Evolutionary conservation across 1,140 invertebrate species (phyloP), one percentile per base, ranked within the genome.

Genomic region (Papilio dardanus): DNA sequence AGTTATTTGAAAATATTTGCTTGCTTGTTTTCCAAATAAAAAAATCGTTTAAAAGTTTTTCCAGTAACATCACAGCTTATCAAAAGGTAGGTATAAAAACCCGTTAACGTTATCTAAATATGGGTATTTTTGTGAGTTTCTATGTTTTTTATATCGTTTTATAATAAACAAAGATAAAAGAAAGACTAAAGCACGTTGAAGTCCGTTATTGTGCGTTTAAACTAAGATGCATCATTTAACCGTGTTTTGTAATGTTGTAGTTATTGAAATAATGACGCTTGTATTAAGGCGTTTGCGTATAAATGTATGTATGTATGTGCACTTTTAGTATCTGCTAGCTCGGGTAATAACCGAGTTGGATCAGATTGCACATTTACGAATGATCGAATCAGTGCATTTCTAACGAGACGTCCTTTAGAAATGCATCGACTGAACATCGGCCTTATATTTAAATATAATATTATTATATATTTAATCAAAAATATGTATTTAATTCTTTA

Each of bases 1-100:
- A 68, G 1, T 33, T 35, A n/a, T 68, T 68, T 24, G 14, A 68
- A 24, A 21, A 40, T 37, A 68, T 62, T 62, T 62, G 10, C 7
- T 62, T 62, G 5, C 42, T 46, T 62, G 1, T 62, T 62, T 4
- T 16, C 12, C 10, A 30, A 28, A 28, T 62, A 30, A 62, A 62
- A 30, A 10, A 28, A 62, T 62, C 14, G 30, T 62, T 62, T 62
- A 12, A 28, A 4, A 62, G 54, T 62, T 62, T 58, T 30, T 62
- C 10, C 24, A 14, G 24, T 62, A 28, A 24, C 24, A 12, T 12
- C 21, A 30, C 24, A 14, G 14, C 54, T 28, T 28, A 12, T 62
- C 10, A 28, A 54, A 62, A 62, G 54, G 54, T 62, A 62, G 0
- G 54, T 62, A 62, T 62, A 28, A 28, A 28, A 54, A 54, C 50